Base-by-base conservation (phyloP, 2,888 invertebrate genomes). In the Acanthosoma haemorrhoidale region DNA sequence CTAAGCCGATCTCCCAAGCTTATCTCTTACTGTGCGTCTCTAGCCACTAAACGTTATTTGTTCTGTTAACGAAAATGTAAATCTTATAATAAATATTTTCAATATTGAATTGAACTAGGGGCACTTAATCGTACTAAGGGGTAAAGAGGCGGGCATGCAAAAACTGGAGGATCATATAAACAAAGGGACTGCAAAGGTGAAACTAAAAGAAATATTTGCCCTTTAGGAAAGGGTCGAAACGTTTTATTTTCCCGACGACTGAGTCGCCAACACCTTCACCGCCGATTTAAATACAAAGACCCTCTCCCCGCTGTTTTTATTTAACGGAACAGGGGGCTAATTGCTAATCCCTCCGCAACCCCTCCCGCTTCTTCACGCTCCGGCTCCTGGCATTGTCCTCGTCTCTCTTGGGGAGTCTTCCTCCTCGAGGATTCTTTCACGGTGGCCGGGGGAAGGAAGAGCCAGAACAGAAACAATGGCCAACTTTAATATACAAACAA, bases 231-330 rank as follows among this genome's bases (percentile, higher is more conserved):
- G 21, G 13, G 51, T 25, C 51, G 2, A n/a, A n/a, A n/a, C n/a
- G n/a, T n/a, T n/a, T 25, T 51, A 25, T 51, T 43, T 43, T 43
- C 25, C 21, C 29, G 51, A 21, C 51, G 51, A 51, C 51, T 51
- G 51, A 51, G 67, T 72, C 70, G 60, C 51, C 67, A 70, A 70
- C 72, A 66, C 70, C 68, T 71, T 39, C 57, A 51, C 51, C 51
- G 4, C 69, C 60, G 72, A 72, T 72, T 70, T 70, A 72, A 72
- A 72, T 72, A 72, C 63, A 70, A 63, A 71, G 60, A 38, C 29
- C 67, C 41, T 18, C 34, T 18, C n/a, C 59, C 38, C 36, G 31
- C 59, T 69, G 60, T 66, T 66, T 71, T 64, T 71, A 41, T 51
- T 66, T 69, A 69, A 51, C 51, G 51, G 51, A 51, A 51, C 51